Percentiles rank a stretch among this genome's conserved stretches.
phyloP scores from a whole-genome alignment of 30 jellyfish, hydroid and myxozoan genomes.

The Rhopilema esculentum region DNA sequence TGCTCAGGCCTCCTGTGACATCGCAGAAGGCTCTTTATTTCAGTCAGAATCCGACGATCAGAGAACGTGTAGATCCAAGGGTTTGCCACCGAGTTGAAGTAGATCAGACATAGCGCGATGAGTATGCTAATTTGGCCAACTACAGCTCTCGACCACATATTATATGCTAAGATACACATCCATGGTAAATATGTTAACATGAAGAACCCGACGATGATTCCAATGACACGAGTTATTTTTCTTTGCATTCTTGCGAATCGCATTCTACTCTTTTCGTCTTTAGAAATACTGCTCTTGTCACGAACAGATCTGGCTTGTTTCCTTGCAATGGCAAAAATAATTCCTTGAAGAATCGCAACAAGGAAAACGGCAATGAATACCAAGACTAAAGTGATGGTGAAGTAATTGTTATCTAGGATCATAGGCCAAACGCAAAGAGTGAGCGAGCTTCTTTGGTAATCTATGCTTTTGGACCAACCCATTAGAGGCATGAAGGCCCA shows the following conservation, averaged over 20 bases:
- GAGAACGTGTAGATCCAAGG: constrained; percentile 17
- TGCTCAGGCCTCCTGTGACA: neutral
- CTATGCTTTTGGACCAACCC: constrained; percentile 11
- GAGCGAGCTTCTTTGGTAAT: neutral
- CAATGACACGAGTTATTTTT: neutral
- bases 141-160: neutral
- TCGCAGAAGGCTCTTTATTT: neutral
- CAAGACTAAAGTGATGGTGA: neutral
- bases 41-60: neutral
- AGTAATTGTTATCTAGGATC: neutral
- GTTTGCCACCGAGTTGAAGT: constrained; percentile 17
- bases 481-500: constrained; percentile 11
- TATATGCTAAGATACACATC: neutral
- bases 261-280: neutral
- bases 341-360: neutral
- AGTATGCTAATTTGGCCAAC: constrained; percentile 4
- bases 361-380: constrained; percentile 6
- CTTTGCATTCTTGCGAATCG: neutral
- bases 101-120: neutral
- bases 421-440: constrained; percentile 7
- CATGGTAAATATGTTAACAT: constrained; percentile 6
- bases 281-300: neutral
- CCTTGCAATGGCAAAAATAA: neutral
- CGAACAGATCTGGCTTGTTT: constrained; percentile 3
- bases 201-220: constrained; percentile 2